Evolutionary conservation across 2,888 invertebrate species (phyloP), one percentile per base, ranked within the genome.

Genomic region (Pollenia labialis): DNA sequence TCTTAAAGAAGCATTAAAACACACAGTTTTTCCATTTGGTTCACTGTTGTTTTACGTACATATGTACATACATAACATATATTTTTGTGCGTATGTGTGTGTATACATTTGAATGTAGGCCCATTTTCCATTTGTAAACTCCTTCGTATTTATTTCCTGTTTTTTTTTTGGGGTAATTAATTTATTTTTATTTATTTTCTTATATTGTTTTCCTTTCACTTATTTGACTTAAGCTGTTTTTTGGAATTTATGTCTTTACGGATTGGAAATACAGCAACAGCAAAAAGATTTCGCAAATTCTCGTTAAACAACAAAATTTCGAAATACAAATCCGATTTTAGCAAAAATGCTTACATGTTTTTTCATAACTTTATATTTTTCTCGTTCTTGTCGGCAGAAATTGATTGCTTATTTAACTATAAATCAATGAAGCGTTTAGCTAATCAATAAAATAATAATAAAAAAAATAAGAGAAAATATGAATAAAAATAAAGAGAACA

Each of bases 391-490:
- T 4, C 10, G n/a, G 46, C 2, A 9, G 0, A 42, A 56, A 76
- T 50, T 75, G 48, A 75, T 82, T 74, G 69, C 56, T 44, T 64
- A 23, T 82, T 82, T 72, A 74, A 75, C 56, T 71, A 52, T 14
- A 68, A 82, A 64, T 52, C 82, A 82, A 66, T 87, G 86, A 87
- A 54, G 83, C 86, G 46, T 75, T 80, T 56, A 76, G 79, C 75
- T 71, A 83, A 83, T 87, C 83, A 83, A 87, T 87, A 62, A 87
- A 81, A 77, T 72, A 72, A 76, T 81, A 82, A 81, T 48, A 72
- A 62, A 71, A 62, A 71, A 62, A 66, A 42, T 76, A 60, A 52
- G 7, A 68, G 18, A 14, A 75, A 56, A 23, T 68, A 18, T 16
- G 10, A 32, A 11, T 6, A 58, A 32, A 9, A 32, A 58, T 42